Conservation (phyloP, 2,888 invertebrate genomes). For the Odontocolon sp. region DNA sequence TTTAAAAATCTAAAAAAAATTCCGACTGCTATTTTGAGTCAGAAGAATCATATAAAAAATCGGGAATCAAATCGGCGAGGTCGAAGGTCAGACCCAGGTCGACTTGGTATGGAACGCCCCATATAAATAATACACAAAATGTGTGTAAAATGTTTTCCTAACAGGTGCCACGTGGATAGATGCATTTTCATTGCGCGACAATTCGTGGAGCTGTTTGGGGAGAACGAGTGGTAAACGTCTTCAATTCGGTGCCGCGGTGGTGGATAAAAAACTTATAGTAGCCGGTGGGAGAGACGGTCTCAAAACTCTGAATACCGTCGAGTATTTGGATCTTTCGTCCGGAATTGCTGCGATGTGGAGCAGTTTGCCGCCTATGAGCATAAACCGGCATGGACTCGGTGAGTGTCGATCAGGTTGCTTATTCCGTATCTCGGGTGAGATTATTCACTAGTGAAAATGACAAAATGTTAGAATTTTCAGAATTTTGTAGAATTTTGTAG, state of each 20-base stretch:
- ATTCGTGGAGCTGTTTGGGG: conserved; percentile 89
- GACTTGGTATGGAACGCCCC: too few species aligned
- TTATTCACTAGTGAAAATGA: too few species aligned
- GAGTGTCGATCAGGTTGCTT: too few species aligned
- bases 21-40: too few species aligned
- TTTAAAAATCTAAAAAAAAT: too few species aligned
- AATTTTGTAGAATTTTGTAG: too few species aligned
- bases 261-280: conserved; percentile 91
- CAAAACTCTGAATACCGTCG: conserved; percentile 96
- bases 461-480: too few species aligned
- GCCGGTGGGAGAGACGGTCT: conserved; percentile 96
- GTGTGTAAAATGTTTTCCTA: conserved; percentile 22
- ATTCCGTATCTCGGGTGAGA: too few species aligned
- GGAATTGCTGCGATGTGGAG: conserved; percentile 87
- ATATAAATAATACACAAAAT: too few species aligned
- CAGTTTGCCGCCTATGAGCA: conserved; percentile 92
- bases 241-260: conserved; percentile 95
- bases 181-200: conserved; percentile 91
- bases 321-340: conserved; percentile 90
- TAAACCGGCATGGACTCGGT: conserved; percentile 91
- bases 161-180: conserved; percentile 94
- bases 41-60: too few species aligned
- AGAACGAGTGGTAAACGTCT: conserved; percentile 90
- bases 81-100: too few species aligned
- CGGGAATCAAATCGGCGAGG: too few species aligned